Evolutionary conservation across 1,140 invertebrate genomes (phyloP).

Genomic region (Heliothis subflexa): DNA sequence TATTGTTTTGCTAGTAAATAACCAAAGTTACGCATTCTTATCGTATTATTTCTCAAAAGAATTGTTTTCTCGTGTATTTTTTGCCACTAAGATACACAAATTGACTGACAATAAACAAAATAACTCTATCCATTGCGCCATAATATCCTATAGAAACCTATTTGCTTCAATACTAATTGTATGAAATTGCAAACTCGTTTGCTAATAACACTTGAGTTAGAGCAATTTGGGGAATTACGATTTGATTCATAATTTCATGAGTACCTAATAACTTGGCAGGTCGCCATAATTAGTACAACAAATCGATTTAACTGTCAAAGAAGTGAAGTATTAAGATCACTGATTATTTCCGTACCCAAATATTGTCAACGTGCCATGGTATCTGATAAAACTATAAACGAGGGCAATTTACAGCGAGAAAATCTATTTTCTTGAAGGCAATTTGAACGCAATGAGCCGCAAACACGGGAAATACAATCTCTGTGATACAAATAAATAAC

Average conservation of each 20-base stretch:
- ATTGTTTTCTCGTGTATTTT: too few relatives aligned
- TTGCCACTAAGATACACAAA: too few relatives aligned
- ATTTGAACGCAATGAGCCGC: conserved; percentile 11
- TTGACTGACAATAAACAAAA: too few relatives aligned
- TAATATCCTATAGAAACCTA: too few relatives aligned
- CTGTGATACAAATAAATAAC: conserved; percentile 5
- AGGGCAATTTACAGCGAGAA: conserved; percentile 3
- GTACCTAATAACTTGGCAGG: conserved; percentile 37
- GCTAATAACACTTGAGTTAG: neutral
- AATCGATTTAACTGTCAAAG: conserved; percentile 36
- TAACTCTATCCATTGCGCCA: too few relatives aligned
- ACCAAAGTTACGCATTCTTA: too few relatives aligned
- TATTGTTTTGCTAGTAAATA: too few relatives aligned
- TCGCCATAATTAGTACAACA: conserved; percentile 38
- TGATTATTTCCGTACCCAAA: conserved; percentile 7
- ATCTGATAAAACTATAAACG: conserved; percentile 11
- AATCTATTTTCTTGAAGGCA: conserved; percentile 15
- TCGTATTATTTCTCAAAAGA: too few relatives aligned
- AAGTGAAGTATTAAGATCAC: neutral
- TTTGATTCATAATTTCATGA: conserved; percentile 41
- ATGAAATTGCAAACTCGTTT: neutral
- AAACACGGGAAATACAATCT: neutral
- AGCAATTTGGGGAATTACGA: conserved; percentile 27
- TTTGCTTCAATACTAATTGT: neutral
- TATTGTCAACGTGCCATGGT: neutral